Percentiles rank a stretch among this genome's conserved stretches.
These are phyloP conservation scores for Archaeoteleia sp. DNA, from an alignment of 2,888 invertebrate species.

Conservation along the genomic window DNA sequence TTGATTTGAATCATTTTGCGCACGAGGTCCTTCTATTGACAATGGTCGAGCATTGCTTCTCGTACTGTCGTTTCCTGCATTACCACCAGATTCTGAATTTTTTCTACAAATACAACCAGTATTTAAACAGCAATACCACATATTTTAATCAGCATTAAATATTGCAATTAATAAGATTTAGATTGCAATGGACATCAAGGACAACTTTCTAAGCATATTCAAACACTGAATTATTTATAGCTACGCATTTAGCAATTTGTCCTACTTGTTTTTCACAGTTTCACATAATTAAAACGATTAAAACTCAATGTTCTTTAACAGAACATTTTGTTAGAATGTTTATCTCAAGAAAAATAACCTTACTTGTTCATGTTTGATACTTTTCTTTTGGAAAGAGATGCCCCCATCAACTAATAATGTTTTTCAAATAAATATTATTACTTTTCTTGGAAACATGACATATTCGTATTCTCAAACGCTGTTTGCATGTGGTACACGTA, in stretches of 20 bases:
- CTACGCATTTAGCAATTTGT: too few relatives aligned
- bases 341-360: conserved; percentile 1
- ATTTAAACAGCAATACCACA: conserved; percentile 1
- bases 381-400: conserved; percentile 61
- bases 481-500: too few relatives aligned
- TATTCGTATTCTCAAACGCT: too few relatives aligned
- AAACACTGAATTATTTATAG: too few relatives aligned
- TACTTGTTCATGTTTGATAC: conserved; percentile 65
- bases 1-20: conserved; percentile 49
- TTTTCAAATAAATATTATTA: background rate
- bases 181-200: too few relatives aligned
- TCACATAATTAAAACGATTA: background rate
- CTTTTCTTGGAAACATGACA: background rate
- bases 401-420: conserved; percentile 62
- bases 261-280: too few relatives aligned
- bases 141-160: too few relatives aligned
- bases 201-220: too few relatives aligned
- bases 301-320: background rate
- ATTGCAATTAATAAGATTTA: background rate
- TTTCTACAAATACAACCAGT: conserved; percentile 41
- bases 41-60: conserved; percentile 66
- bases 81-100: conserved; percentile 41
- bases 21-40: conserved; percentile 67
- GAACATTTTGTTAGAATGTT: background rate
- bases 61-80: conserved; percentile 46